Base-by-base conservation (phyloP, 2,888 invertebrate species). In the Parnassius smintheus region DNA sequence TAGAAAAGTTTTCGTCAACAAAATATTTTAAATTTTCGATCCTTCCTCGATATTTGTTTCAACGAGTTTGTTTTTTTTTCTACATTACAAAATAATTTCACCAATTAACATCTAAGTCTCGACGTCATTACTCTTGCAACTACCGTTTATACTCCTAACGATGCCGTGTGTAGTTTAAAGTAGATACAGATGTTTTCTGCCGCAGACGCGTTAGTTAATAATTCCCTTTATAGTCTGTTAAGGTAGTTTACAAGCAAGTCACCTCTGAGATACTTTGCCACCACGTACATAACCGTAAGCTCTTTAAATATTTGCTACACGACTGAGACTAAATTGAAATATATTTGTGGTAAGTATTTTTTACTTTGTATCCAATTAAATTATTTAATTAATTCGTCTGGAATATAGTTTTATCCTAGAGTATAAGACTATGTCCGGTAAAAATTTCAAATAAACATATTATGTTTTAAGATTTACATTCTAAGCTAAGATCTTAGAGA, bases 171-270 rank as follows among this genome's bases (percentile, higher is more conserved):
- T 51, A 58, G 58, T 53, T 57, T 13, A 62, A 68, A 66, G 66
- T 68, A 63, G 61, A 65, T 67, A 67, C 71, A 69, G 68, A 72
- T 70, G 69, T 74, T 73, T 73, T 70, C 71, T 70, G 62, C 68
- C 64, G 62, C 64, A 72, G 70, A 69, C 72, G 72, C 67, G 70
- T 68, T 72, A 73, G 73, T 81, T 79, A 81, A 78, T 80, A 78
- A 80, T 81, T 81, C 78, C 70, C 75, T 81, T 78, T 82, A 76
- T 75, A 72, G 71, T 65, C 67, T 71, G 70, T 66, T 75, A 76
- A 75, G 71, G 74, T 73, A 75, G 72, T 74, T 35, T 73, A 74
- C 70, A 68, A 68, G 72, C 74, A 49, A 60, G 59, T 59, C 59
- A 63, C 59, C 63, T 63, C 56, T 13, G 51, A 63, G 59, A 56